A percentile compares a stretch with the other conserved stretches of the same genome.
Conservation (phyloP, 2,797 vertebrate species). For the Limnodromus scolopaceus region DNA sequence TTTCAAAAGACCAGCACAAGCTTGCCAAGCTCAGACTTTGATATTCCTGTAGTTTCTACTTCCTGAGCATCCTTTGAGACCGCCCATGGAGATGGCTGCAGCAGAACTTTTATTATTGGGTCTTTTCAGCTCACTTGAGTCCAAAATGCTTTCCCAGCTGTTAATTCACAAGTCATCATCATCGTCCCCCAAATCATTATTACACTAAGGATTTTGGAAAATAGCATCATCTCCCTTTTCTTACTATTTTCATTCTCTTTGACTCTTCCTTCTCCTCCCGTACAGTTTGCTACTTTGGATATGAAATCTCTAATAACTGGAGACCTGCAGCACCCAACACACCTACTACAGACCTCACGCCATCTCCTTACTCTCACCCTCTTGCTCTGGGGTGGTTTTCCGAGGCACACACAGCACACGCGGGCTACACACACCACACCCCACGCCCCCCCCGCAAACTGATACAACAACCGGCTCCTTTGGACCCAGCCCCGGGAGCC, state of each 20-base stretch:
- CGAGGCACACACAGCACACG: neutral
- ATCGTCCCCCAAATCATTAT: too few relatives aligned
- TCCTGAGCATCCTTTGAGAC: neutral
- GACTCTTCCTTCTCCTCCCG: neutral
- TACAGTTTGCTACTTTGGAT: neutral
- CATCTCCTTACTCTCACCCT: neutral
- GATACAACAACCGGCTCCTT: fast-evolving
- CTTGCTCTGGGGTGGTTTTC: neutral
- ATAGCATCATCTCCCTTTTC: neutral
- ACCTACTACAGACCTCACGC: neutral
- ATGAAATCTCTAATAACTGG: neutral
- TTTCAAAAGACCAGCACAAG: neutral
- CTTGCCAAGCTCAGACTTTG: neutral
- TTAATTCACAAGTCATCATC: neutral
- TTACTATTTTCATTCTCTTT: neutral
- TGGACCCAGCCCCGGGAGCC: neutral
- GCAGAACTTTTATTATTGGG: neutral
- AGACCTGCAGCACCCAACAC: neutral
- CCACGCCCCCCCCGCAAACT: neutral
- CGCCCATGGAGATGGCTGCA: neutral
- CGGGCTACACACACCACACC: too few relatives aligned
- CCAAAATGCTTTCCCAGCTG: neutral
- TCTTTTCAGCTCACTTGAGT: neutral
- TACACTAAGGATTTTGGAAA: neutral
- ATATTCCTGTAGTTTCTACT: neutral